Percentiles rank a stretch among this genome's conserved stretches.
phyloP scores from a whole-genome alignment of 2,888 invertebrate species.

The Alloscopus bannaensis region DNA sequence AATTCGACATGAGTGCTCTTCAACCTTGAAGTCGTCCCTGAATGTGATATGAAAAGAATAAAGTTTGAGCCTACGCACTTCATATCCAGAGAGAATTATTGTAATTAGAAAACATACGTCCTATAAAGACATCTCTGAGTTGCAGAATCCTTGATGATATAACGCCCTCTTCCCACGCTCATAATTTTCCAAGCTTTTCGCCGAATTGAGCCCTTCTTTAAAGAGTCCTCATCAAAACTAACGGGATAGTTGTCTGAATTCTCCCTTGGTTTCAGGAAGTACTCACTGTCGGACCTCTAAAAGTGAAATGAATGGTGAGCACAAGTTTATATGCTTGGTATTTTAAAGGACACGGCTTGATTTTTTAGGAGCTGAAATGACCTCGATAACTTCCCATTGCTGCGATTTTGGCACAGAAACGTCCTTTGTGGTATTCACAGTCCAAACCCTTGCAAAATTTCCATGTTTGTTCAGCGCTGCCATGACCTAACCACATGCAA shows the following conservation, averaged over 20 bases:
- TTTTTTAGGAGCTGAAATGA: constrained; percentile 6
- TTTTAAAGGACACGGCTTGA: not conserved
- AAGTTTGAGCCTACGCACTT: not conserved
- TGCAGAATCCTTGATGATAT: constrained; percentile 58
- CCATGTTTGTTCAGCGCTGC: constrained; percentile 60
- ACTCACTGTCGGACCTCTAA: constrained; percentile 57
- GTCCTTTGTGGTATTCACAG: constrained; percentile 51
- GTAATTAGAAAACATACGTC: constrained; percentile 47
- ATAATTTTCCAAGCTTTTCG: constrained; percentile 63
- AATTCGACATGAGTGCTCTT: constrained; percentile 61
- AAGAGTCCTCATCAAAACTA: constrained; percentile 60
- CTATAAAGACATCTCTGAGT: constrained; percentile 63
- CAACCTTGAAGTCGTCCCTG: constrained; percentile 59
- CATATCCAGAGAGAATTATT: not conserved
- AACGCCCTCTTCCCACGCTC: constrained; percentile 68
- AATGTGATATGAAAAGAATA: not conserved
- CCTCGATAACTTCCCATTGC: constrained; percentile 68
- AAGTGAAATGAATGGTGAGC: not conserved
- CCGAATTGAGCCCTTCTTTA: constrained; percentile 59
- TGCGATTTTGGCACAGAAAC: constrained; percentile 63
- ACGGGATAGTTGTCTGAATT: constrained; percentile 67
- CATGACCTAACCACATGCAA: constrained; percentile 43
- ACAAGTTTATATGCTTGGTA: not conserved
- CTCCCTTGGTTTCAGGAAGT: constrained; percentile 58
- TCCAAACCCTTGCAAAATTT: constrained; percentile 58